Percentiles rank a stretch among this genome's conserved stretches.
Evolutionary conservation across 2,113 vertebrate genomes (phyloP).

Genomic region (Corythornis madagascariensis): DNA sequence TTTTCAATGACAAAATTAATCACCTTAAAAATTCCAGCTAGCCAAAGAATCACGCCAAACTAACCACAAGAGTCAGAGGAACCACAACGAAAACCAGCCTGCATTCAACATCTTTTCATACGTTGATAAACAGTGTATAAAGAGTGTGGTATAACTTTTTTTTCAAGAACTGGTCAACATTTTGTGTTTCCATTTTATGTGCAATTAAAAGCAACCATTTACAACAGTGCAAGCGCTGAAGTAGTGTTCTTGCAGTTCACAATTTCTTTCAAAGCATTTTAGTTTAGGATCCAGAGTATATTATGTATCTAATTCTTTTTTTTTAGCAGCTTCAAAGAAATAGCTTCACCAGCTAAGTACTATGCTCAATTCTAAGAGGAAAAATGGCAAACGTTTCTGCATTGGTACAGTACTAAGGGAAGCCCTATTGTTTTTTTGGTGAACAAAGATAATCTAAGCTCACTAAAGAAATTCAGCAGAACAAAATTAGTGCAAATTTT

Average conservation of each 20-base stretch:
- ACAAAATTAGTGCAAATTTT: not conserved
- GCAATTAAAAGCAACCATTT: not conserved
- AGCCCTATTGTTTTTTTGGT: not conserved
- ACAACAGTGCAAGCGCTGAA: not conserved
- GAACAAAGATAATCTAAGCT: not conserved
- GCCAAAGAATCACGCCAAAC: not conserved
- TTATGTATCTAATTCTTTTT: not conserved
- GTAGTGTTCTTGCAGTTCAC: not conserved
- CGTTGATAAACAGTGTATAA: not conserved
- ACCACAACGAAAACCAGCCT: not conserved
- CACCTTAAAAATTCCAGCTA: not conserved
- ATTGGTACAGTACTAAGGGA: fast-evolving
- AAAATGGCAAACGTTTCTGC: not conserved
- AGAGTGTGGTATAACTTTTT: not conserved
- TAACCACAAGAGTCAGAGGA: not conserved
- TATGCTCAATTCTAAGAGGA: not conserved
- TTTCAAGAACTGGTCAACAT: not conserved
- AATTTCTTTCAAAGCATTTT: not conserved
- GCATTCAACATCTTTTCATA: not conserved
- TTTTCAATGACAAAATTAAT: not conserved
- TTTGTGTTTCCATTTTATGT: not conserved
- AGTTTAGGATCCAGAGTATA: not conserved
- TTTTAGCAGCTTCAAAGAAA: not conserved
- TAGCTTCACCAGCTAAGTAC: not conserved
- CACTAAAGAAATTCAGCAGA: not conserved